Conservation (phyloP, 1,140 invertebrate genomes). For the Leptoteleia sp. region DNA sequence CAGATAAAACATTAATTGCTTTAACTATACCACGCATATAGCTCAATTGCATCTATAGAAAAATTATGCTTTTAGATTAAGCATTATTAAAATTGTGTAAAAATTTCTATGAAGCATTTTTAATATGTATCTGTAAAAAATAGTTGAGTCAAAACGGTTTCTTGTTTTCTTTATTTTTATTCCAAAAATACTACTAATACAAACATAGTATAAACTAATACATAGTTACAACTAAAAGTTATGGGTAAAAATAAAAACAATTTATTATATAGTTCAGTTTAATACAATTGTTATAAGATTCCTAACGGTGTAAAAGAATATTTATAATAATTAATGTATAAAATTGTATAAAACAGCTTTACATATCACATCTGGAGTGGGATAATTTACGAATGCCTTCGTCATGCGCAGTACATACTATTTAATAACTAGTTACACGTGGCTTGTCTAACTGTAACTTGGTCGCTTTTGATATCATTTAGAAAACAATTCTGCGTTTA, state of each 20-base stretch:
- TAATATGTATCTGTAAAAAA: no score
- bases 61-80: no score
- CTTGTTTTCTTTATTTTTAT: no score
- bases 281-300: conserved; percentile 72
- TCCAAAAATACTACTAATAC: no score
- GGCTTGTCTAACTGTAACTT: conserved; percentile 10
- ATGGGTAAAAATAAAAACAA: conserved; percentile 4
- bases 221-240: no score
- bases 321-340: conserved; percentile 76
- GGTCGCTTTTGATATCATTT: conserved; percentile 25
- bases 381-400: conserved; percentile 64
- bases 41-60: no score
- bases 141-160: no score
- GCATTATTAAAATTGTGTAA: no score
- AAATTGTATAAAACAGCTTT: conserved; percentile 80
- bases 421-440: conserved; percentile 44
- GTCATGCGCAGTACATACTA: conserved; percentile 32
- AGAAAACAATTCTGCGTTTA: conserved; percentile 9
- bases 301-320: conserved; percentile 74
- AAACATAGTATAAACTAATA: no score
- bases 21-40: no score
- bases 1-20: no score
- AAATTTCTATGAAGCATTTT: no score
- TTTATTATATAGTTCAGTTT: conserved; percentile 60
- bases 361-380: conserved; percentile 80